Conservation (phyloP, 2,888 invertebrate species). For the Dynastes maya region DNA sequence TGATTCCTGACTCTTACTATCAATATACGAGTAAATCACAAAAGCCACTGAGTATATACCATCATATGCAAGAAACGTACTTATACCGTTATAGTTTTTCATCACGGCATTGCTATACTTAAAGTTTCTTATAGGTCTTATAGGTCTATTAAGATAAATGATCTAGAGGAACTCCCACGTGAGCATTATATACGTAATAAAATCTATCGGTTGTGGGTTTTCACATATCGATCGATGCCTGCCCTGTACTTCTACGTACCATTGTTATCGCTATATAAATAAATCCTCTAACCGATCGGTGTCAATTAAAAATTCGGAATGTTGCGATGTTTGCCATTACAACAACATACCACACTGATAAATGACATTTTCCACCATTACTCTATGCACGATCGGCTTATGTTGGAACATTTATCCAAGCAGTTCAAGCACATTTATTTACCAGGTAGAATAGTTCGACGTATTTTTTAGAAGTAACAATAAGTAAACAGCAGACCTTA, state of each 20-base stretch:
- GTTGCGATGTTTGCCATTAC: slow-evolving; percentile 13
- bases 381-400: slow-evolving; percentile 28
- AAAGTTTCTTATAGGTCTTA: too few relatives aligned
- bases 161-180: too few relatives aligned
- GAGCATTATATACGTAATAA: too few relatives aligned
- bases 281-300: background rate
- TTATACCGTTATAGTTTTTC: too few relatives aligned
- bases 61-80: too few relatives aligned
- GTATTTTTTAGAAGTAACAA: slow-evolving; percentile 20
- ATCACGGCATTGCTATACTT: too few relatives aligned
- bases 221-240: background rate
- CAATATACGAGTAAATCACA: too few relatives aligned
- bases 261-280: background rate
- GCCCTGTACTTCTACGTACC: background rate
- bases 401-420: slow-evolving; percentile 25
- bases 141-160: too few relatives aligned
- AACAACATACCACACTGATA: slow-evolving; percentile 10
- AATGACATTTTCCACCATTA: slow-evolving; percentile 1
- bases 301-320: slow-evolving; percentile 20
- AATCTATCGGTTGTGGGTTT: too few relatives aligned
- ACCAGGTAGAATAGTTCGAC: slow-evolving; percentile 18
- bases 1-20: too few relatives aligned
- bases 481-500: slow-evolving; percentile 33
- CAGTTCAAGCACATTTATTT: slow-evolving; percentile 7
- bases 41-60: too few relatives aligned